Evolutionary conservation across 2,113 vertebrate genomes (phyloP).

Genomic region (Tyrannus savana): DNA sequence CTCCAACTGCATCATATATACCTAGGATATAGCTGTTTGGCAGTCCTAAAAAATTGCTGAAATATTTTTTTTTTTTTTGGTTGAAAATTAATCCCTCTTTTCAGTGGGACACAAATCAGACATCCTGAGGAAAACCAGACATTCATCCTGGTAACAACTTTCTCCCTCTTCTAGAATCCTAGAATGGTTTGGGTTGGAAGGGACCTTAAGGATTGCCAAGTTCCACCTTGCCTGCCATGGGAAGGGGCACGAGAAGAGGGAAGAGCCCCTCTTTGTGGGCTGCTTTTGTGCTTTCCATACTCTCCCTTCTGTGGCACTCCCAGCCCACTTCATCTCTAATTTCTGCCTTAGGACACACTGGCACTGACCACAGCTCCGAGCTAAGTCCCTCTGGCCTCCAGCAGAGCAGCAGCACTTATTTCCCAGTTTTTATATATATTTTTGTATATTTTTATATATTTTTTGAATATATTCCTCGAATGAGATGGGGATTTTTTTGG

Average conservation of each 20-base stretch:
- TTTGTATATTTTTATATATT: too few relatives aligned
- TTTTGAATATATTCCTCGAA: neutral
- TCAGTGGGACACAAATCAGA: neutral
- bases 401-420: neutral
- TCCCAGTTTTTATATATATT: neutral
- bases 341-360: neutral
- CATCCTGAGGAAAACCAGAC: neutral
- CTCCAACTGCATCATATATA: neutral
- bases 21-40: neutral
- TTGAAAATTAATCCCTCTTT: neutral
- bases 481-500: neutral
- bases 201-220: neutral
- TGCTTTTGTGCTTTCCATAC: neutral
- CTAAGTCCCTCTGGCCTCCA: neutral
- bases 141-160: neutral
- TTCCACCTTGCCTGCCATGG: neutral
- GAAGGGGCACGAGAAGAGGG: neutral
- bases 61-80: neutral
- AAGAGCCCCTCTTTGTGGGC: neutral
- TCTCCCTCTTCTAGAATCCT: neutral
- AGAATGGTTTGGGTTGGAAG: neutral
- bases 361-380: neutral
- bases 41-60: neutral
- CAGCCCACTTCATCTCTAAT: neutral
- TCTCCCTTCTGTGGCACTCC: neutral